Percentiles rank a stretch among this genome's conserved stretches.
phyloP scores from a whole-genome alignment of 1,140 invertebrate genomes.

The Zaprionus vittiger region DNA sequence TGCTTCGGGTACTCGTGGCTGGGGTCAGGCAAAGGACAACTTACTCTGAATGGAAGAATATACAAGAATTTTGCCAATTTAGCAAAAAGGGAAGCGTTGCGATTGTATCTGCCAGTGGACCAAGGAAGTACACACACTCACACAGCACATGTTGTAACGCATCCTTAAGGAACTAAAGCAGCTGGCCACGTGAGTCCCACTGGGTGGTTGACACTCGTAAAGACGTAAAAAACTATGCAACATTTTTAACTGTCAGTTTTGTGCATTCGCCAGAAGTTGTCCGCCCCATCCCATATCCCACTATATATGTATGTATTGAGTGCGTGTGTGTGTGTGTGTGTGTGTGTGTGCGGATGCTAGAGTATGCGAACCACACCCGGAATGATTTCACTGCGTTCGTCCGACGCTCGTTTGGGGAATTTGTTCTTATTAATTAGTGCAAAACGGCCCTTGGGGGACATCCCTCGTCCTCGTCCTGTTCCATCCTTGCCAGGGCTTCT shows the following conservation, averaged over 20 bases:
- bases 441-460: constrained; percentile 76
- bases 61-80: constrained; percentile 80
- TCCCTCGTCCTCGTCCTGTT: background rate
- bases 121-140: constrained; percentile 35
- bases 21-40: constrained; percentile 44
- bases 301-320: constrained; percentile 1
- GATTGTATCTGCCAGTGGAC: constrained; percentile 69
- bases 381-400: constrained; percentile 41
- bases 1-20: constrained; percentile 5
- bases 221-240: constrained; percentile 79
- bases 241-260: constrained; percentile 77
- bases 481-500: constrained; percentile 27
- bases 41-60: constrained; percentile 61
- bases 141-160: constrained; percentile 26
- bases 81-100: constrained; percentile 74
- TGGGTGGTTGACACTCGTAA: constrained; percentile 79
- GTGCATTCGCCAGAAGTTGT: constrained; percentile 50
- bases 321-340: constrained; percentile 7
- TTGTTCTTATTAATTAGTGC: constrained; percentile 81
- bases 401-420: constrained; percentile 61
- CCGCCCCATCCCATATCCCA: background rate
- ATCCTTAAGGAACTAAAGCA: constrained; percentile 46
- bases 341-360: constrained; percentile 21
- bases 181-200: constrained; percentile 58
- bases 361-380: constrained; percentile 21